Evolutionary conservation across 1,140 invertebrate species (phyloP), one percentile per base, ranked within the genome.

Genomic region (Dysdera silvatica): DNA sequence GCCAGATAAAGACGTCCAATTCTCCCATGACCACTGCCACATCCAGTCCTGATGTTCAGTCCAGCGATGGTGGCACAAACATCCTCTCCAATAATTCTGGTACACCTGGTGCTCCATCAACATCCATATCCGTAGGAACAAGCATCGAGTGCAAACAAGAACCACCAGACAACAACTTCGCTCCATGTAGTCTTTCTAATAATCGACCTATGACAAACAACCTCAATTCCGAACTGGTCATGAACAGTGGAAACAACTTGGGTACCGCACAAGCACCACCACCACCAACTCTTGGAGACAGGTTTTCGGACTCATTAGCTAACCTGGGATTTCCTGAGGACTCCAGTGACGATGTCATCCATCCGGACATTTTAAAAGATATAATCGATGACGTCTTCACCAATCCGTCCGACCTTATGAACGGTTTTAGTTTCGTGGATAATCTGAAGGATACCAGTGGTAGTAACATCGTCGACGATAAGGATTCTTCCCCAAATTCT

Each of bases 301-400:
- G 62, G 26, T 88, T 89, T 71, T 84, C 87, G 0, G 87, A 86
- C 35, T 64, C 75, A 7, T 68, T 73, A 31, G 69, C 72, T 10
- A 74, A 73, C 60, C 66, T 88, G 24, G 86, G 89, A 67, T 82
- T 87, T 56, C 85, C 89, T 26, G 89, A 91, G 67, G 88, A 91
- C 61, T 84, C 86, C 8, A 82, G 82, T 60, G 89, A 89, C 66
- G 88, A 88, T 67, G 86, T 87, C 67, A 83, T 86, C 64, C 84
- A 85, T 2, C 85, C 83, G 8, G 86, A 87, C 66, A 84, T 87
- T 23, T 85, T 94, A 71, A 91, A 93, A 72, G 88, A 93, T 74
- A 82, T 92, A 66, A 90, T 92, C 58, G 88, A 86, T 2, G 88
- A 91, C 74, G 88, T 91, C 70, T 86, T 67, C n/a, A 63, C 86